Base-by-base conservation (phyloP, 2,888 invertebrate genomes). In the Xestia c-nigrum region DNA sequence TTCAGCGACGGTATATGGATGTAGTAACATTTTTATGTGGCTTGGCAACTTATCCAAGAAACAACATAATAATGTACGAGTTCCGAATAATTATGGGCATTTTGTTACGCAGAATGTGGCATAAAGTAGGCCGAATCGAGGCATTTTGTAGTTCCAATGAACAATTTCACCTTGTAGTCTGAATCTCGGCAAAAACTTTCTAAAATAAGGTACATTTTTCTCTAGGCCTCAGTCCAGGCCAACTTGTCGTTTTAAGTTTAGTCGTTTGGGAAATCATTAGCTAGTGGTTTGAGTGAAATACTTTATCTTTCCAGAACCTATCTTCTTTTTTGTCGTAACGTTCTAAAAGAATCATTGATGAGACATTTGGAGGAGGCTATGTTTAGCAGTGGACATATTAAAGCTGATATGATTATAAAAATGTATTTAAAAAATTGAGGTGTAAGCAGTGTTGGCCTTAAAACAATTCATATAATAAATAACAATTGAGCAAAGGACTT, bases 401-500 rank as follows among this genome's bases (percentile, higher is more conserved):
- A 38, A 38, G 31, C 38, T 61, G 9, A 38, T 31, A 31, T 24
- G 7, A 9, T 10, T 19, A 19, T 59, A 9, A 10, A 40, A 40
- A 38, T 10, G 1, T 19, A 14, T 0, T 46, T 19, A 52, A 46
- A n/a, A 47, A 16, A 1, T 4, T 72, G n/a, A 76, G 67, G 16
- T 74, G 65, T 74, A 80, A 77, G 74, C 63, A 85, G 72, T 59
- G 63, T 65, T 67, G 12, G 7, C 84, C 78, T 73, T 59, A 47
- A 78, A 86, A 69, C 47, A 76, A 81, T 80, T 59, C 66, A 79
- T 76, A 75, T 40, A 80, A 80, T 52, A 79, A 80, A 84, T 72
- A 86, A 87, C 85, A 85, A 85, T 87, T 87, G 87, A 87, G 87
- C 87, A 87, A 87, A 83, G 77, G 76, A 80, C 68, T 78, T 87